Conservation (phyloP, 1,140 invertebrate species). For the Diabrotica virgifera region DNA sequence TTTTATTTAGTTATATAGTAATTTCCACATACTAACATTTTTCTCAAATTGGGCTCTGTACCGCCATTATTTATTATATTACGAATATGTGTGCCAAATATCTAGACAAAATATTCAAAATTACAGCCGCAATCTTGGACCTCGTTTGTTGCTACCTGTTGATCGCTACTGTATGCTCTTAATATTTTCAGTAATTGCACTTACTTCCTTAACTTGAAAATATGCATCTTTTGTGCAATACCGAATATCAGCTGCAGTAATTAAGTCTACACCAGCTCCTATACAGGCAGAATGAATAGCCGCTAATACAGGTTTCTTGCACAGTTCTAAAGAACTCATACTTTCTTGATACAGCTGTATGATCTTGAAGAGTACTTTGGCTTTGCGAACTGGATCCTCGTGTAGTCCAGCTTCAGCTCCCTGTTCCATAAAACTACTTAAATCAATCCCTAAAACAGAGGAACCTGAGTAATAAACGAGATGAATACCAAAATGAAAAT, state of each 20-base stretch:
- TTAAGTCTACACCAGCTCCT: constrained; percentile 86
- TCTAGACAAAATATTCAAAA: too few species aligned
- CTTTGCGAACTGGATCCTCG: constrained; percentile 78
- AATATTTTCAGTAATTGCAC: background rate
- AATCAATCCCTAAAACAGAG: constrained; percentile 64
- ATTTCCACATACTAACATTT: too few species aligned
- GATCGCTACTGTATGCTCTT: too few species aligned
- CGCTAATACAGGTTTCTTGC: constrained; percentile 82
- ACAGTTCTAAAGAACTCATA: constrained; percentile 75
- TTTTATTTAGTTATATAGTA: too few species aligned
- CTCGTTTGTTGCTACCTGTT: too few species aligned
- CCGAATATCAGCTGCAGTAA: constrained; percentile 86
- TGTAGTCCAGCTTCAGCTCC: constrained; percentile 59
- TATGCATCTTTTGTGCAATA: constrained; percentile 88
- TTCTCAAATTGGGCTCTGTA: too few species aligned
- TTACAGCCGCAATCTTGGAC: too few species aligned
- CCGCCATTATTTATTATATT: too few species aligned
- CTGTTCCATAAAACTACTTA: constrained; percentile 61
- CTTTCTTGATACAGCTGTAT: constrained; percentile 75
- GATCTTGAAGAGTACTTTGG: constrained; percentile 61
- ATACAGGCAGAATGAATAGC: constrained; percentile 87
- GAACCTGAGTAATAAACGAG: background rate
- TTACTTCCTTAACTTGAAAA: constrained; percentile 88
- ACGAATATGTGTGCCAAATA: too few species aligned
- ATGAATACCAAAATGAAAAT: too few species aligned